Conservation (phyloP, 2,888 invertebrate species). For the Arge pagana region DNA sequence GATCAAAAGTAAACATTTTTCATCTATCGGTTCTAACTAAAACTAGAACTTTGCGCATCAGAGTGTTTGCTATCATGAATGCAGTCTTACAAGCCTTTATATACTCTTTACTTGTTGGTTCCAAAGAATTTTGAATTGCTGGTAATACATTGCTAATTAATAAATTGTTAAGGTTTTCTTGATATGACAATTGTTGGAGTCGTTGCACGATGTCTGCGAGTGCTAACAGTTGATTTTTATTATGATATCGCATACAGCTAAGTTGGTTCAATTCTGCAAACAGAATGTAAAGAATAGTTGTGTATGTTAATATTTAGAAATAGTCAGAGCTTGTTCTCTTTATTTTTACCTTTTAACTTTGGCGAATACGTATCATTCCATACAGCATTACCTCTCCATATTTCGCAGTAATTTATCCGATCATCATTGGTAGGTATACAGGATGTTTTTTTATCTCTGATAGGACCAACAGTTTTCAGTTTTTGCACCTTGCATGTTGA, state of each 20-base stretch:
- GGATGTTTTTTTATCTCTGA: conserved; percentile 15
- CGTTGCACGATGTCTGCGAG: conserved; percentile 42
- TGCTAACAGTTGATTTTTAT: conserved; percentile 38
- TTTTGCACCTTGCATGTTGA: conserved; percentile 23
- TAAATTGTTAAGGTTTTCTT: conserved; percentile 37
- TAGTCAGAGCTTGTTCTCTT: too few species aligned
- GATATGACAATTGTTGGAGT: conserved; percentile 43
- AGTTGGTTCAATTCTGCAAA: conserved; percentile 38
- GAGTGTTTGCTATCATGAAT: conserved; percentile 41
- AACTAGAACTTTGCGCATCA: conserved; percentile 46
- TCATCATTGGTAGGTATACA: neutral
- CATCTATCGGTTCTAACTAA: conserved; percentile 42
- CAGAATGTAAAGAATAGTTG: too few species aligned
- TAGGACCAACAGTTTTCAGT: conserved; percentile 27
- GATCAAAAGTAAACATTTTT: too few species aligned
- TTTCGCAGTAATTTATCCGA: too few species aligned
- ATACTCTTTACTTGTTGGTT: conserved; percentile 37
- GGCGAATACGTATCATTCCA: conserved; percentile 43
- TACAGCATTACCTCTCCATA: conserved; percentile 44
- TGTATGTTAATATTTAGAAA: neutral
- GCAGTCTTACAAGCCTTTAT: conserved; percentile 46
- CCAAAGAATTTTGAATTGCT: conserved; percentile 29
- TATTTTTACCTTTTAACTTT: conserved; percentile 44
- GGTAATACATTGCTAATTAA: conserved; percentile 39
- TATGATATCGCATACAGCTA: conserved; percentile 41